A percentile compares a stretch with the other conserved stretches of the same genome.
phyloP scores from a whole-genome alignment of 2,888 invertebrate species.

The Oscheius onirici region DNA sequence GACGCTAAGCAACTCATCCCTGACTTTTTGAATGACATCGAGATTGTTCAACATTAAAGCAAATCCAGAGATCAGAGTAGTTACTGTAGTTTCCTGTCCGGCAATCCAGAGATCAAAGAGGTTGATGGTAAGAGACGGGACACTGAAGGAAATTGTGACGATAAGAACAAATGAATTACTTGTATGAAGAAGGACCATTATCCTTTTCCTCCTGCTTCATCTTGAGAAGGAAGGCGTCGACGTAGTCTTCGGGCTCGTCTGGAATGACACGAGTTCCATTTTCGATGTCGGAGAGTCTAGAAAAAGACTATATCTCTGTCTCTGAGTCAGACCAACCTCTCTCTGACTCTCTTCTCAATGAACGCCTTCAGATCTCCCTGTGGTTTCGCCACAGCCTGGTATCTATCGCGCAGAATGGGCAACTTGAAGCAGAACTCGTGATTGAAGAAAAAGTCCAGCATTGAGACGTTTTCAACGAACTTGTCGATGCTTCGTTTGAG shows the following conservation, averaged over 20 bases:
- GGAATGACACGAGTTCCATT: constrained; percentile 35
- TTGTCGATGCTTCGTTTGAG: constrained; percentile 36
- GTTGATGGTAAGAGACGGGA: constrained; percentile 37
- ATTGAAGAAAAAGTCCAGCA: constrained; percentile 34
- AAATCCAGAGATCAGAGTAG: constrained; percentile 43
- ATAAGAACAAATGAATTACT: not conserved
- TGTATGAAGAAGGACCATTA: not conserved
- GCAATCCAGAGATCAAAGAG: constrained; percentile 52
- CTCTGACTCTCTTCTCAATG: constrained; percentile 9
- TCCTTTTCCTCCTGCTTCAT: constrained; percentile 41
- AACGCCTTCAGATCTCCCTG: not conserved
- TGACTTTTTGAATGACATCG: constrained; percentile 35
- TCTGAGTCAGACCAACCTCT: constrained; percentile 16
- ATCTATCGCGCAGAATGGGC: not conserved
- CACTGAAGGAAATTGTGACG: constrained; percentile 16
- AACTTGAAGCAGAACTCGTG: not conserved
- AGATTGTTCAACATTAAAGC: constrained; percentile 44
- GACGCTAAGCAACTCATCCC: constrained; percentile 38
- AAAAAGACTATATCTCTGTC: not conserved
- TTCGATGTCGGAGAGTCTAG: not conserved
- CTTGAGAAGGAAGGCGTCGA: constrained; percentile 45
- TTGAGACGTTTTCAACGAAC: constrained; percentile 30
- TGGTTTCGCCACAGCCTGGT: not conserved
- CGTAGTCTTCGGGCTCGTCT: constrained; percentile 43
- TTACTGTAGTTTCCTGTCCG: constrained; percentile 55